phyloP scores from a whole-genome alignment of 2,113 vertebrate species.

The Phaethon lepturus region DNA sequence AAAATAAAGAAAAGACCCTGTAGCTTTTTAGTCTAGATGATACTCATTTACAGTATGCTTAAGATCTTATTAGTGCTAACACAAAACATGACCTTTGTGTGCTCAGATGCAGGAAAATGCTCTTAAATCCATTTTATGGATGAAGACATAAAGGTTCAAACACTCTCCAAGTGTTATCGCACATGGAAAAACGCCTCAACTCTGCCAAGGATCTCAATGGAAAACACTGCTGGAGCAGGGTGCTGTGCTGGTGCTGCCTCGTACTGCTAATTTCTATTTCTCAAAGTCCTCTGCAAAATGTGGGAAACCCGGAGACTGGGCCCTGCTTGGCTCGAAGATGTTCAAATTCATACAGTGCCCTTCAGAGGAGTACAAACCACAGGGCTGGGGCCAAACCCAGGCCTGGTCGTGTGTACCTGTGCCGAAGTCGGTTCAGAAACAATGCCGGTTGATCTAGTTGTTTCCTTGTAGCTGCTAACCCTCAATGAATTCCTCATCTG shows the following conservation, averaged over 20 bases:
- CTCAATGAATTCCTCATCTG: background rate
- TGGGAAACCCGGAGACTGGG: background rate
- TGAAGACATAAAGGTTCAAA: conserved; percentile 29
- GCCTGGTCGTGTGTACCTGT: fast-evolving
- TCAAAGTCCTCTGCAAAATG: background rate
- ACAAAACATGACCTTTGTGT: background rate
- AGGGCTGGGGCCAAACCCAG: background rate
- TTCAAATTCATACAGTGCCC: background rate
- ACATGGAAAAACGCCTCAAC: background rate
- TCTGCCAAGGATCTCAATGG: background rate
- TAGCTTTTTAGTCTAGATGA: background rate
- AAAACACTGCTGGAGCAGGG: background rate
- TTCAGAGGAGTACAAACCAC: background rate
- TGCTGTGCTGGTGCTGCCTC: background rate
- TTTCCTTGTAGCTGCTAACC: background rate
- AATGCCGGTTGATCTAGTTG: fast-evolving
- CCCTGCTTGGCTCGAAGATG: background rate
- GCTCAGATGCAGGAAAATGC: conserved; percentile 20
- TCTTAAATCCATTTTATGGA: conserved; percentile 45
- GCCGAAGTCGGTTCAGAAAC: background rate
- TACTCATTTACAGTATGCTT: background rate
- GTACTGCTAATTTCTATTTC: background rate
- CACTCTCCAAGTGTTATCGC: background rate
- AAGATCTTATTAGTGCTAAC: background rate
- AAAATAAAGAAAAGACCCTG: background rate